Percentiles rank a stretch among this genome's conserved stretches.
These are phyloP conservation scores for Perithous albicinctus DNA, from an alignment of 2,888 invertebrate species.

Conservation along the genomic window DNA sequence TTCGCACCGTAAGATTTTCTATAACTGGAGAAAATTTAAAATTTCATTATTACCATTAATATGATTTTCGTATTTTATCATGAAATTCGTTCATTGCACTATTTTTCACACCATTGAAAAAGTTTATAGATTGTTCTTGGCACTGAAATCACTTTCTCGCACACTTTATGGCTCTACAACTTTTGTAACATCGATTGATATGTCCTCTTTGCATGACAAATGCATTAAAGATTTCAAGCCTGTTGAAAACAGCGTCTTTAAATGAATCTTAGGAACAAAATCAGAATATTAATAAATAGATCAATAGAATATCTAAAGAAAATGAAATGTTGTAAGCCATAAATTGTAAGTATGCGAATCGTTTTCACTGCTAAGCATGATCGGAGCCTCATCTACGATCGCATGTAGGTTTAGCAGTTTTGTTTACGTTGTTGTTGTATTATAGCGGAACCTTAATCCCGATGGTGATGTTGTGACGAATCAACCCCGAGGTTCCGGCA, in stretches of 20 bases:
- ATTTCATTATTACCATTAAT: background rate
- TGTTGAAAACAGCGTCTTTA: background rate
- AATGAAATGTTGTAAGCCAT: background rate
- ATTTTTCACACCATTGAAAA: background rate
- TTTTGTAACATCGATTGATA: background rate
- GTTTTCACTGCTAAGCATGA: slow-evolving; percentile 79
- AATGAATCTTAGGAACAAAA: background rate
- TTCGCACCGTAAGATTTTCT: background rate
- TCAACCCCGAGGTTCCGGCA: slow-evolving; percentile 80
- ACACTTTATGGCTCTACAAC: slow-evolving; percentile 32
- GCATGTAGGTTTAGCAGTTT: slow-evolving; percentile 82
- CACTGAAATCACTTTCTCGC: slow-evolving; percentile 52
- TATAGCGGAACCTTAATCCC: slow-evolving; percentile 83
- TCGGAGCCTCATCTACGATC: slow-evolving; percentile 67
- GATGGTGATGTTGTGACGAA: slow-evolving; percentile 82
- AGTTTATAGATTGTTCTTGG: slow-evolving; percentile 37
- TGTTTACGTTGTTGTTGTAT: slow-evolving; percentile 84
- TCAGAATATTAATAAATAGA: background rate
- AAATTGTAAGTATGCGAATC: slow-evolving; percentile 35
- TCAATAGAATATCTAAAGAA: background rate
- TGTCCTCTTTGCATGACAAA: background rate
- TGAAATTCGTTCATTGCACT: slow-evolving; percentile 35
- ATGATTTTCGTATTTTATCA: slow-evolving; percentile 13
- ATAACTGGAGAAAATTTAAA: background rate
- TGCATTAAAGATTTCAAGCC: background rate